Evolutionary conservation across 2,797 vertebrate genomes (phyloP).

Genomic region (Channa striata): DNA sequence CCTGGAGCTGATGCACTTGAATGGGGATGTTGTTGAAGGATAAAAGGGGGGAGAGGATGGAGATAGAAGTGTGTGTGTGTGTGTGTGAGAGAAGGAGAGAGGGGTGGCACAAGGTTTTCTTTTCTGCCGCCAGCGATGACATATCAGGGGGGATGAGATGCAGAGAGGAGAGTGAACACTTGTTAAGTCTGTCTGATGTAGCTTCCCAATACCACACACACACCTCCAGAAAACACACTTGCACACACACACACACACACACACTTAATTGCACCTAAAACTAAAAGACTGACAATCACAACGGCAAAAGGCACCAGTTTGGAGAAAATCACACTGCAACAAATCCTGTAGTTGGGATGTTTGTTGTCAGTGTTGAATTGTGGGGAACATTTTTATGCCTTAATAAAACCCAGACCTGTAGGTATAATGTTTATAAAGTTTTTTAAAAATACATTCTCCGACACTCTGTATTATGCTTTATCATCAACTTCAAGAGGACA

Average conservation of each 20-base stretch:
- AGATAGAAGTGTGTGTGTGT: constrained; percentile 23
- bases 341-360: constrained; percentile 16
- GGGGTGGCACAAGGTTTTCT: background rate
- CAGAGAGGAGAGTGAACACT: constrained; percentile 72
- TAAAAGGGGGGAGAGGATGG: constrained; percentile 50
- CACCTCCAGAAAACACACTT: constrained; percentile 39
- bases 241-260: constrained; percentile 12
- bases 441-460: background rate
- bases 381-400: constrained; percentile 22
- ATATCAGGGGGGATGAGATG: constrained; percentile 81
- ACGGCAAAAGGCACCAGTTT: constrained; percentile 45
- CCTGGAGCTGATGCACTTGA: constrained; percentile 83
- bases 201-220: constrained; percentile 56
- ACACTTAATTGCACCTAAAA: constrained; percentile 32
- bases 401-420: background rate
- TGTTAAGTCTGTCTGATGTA: constrained; percentile 84
- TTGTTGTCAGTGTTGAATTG: constrained; percentile 44
- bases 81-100: background rate
- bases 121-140: constrained; percentile 76
- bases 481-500: background rate
- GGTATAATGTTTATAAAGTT: background rate
- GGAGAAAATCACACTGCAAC: constrained; percentile 35
- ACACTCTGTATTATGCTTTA: background rate
- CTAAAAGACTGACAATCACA: constrained; percentile 38
- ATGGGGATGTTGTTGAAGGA: constrained; percentile 86